These are phyloP conservation scores for Ctenopoma kingsleyae DNA, from an alignment of 2,797 vertebrate genomes.

Conservation along the genomic window DNA sequence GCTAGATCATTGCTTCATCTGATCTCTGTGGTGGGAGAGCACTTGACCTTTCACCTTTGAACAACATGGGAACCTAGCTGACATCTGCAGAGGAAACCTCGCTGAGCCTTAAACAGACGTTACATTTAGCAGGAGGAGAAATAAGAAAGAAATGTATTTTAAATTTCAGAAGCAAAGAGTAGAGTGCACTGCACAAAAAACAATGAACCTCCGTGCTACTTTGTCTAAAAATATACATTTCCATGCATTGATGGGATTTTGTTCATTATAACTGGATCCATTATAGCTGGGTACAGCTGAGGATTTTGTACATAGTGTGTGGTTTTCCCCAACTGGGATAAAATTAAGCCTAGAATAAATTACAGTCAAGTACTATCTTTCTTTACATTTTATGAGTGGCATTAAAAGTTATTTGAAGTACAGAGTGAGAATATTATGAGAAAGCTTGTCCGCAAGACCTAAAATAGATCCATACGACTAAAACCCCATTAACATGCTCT, in stretches of 20 bases:
- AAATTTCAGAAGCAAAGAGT: not conserved
- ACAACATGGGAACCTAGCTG: slow-evolving; percentile 27
- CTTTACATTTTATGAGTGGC: slow-evolving; percentile 1
- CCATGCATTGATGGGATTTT: not conserved
- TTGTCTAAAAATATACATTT: not conserved
- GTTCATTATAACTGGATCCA: too few relatives aligned
- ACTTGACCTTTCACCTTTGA: slow-evolving; percentile 58
- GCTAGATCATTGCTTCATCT: slow-evolving; percentile 25
- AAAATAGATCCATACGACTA: slow-evolving; percentile 28
- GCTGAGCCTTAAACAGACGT: slow-evolving; percentile 5
- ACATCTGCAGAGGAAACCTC: slow-evolving; percentile 25
- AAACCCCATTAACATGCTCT: slow-evolving; percentile 8
- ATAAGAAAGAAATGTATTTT: not conserved
- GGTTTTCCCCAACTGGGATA: slow-evolving; percentile 14
- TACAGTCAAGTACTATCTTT: not conserved
- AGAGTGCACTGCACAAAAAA: not conserved
- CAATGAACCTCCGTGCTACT: not conserved
- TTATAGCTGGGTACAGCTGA: not conserved
- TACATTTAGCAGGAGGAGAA: not conserved
- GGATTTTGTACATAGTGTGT: not conserved
- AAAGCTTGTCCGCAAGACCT: slow-evolving; percentile 11
- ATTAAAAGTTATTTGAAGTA: slow-evolving; percentile 29
- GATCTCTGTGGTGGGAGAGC: slow-evolving; percentile 33
- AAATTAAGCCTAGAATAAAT: slow-evolving; percentile 5
- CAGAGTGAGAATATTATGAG: slow-evolving; percentile 8